Conservation (phyloP, 2,888 invertebrate species). For the Prionchulus punctatus region DNA sequence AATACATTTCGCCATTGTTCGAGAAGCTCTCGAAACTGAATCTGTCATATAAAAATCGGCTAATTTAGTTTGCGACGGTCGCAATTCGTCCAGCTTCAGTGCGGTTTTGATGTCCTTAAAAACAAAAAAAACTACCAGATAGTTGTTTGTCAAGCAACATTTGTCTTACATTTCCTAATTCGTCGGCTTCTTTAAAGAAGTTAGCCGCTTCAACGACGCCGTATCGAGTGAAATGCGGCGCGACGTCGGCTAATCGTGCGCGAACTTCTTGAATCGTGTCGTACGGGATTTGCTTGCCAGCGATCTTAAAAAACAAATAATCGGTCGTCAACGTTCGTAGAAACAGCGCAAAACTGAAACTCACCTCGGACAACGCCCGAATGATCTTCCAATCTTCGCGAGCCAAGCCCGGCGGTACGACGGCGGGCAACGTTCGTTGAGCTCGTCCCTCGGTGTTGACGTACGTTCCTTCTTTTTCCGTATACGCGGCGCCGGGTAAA, state of each 20-base stretch:
- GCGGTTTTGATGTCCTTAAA: too few species aligned
- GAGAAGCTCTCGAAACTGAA: constrained; percentile 80
- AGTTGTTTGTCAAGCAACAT: too few species aligned
- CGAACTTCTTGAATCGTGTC: constrained; percentile 68
- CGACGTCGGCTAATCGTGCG: constrained; percentile 59
- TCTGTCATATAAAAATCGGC: constrained; percentile 78
- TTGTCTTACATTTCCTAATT: constrained; percentile 44
- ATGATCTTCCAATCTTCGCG: constrained; percentile 97
- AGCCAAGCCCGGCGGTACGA: constrained; percentile 42
- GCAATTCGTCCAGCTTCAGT: too few species aligned
- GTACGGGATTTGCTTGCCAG: constrained; percentile 59
- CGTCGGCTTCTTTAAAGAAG: constrained; percentile 61
- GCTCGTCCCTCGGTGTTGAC: constrained; percentile 94
- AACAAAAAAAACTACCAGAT: too few species aligned
- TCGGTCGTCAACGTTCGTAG: too few species aligned
- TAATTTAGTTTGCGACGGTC: constrained; percentile 44
- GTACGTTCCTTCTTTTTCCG: constrained; percentile 91
- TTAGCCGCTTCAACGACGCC: constrained; percentile 67
- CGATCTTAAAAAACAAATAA: constrained; percentile 39
- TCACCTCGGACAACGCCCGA: constrained; percentile 81
- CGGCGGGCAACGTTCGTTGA: constrained; percentile 46
- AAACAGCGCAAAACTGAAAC: too few species aligned
- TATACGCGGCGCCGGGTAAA: constrained; percentile 85
- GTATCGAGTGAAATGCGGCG: constrained; percentile 71
- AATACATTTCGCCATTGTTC: constrained; percentile 96